A percentile compares a stretch with the other conserved stretches of the same genome.
phyloP scores from a whole-genome alignment of 2,888 invertebrate species.

The Cyclophora albipunctata region DNA sequence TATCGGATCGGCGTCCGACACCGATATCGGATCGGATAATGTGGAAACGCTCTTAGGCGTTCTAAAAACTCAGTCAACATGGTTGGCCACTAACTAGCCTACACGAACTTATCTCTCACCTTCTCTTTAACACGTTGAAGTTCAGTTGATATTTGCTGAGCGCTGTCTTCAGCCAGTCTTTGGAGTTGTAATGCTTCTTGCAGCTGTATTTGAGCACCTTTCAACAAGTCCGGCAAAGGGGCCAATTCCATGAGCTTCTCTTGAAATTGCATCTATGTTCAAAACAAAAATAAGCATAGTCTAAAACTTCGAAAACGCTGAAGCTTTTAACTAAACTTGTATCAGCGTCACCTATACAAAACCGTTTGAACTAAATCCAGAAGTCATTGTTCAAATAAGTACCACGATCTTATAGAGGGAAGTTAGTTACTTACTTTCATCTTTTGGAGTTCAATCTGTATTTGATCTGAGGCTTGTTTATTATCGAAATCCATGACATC shows the following conservation, averaged over 20 bases:
- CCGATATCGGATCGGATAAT: too few relatives aligned
- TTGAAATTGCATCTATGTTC: slow-evolving; percentile 56
- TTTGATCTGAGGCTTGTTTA: slow-evolving; percentile 62
- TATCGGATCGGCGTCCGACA: too few relatives aligned
- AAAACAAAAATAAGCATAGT: neutral
- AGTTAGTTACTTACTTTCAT: slow-evolving; percentile 46
- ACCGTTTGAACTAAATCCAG: too few relatives aligned
- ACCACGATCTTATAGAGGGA: too few relatives aligned
- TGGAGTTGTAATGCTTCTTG: slow-evolving; percentile 61
- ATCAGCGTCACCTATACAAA: too few relatives aligned
- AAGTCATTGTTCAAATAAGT: too few relatives aligned
- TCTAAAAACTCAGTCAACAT: too few relatives aligned
- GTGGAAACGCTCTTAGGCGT: too few relatives aligned
- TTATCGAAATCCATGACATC: slow-evolving; percentile 56
- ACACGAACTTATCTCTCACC: slow-evolving; percentile 23
- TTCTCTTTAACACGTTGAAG: slow-evolving; percentile 56
- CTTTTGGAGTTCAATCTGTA: slow-evolving; percentile 61
- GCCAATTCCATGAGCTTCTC: slow-evolving; percentile 59
- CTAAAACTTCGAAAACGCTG: neutral
- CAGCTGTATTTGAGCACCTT: slow-evolving; percentile 58
- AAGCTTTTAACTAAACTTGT: too few relatives aligned
- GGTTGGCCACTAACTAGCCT: too few relatives aligned
- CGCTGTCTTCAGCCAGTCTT: slow-evolving; percentile 52
- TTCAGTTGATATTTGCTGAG: slow-evolving; percentile 48
- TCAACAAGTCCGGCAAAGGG: slow-evolving; percentile 55